phyloP scores from a whole-genome alignment of 2,113 vertebrate genomes.

The Varanus salvator region DNA sequence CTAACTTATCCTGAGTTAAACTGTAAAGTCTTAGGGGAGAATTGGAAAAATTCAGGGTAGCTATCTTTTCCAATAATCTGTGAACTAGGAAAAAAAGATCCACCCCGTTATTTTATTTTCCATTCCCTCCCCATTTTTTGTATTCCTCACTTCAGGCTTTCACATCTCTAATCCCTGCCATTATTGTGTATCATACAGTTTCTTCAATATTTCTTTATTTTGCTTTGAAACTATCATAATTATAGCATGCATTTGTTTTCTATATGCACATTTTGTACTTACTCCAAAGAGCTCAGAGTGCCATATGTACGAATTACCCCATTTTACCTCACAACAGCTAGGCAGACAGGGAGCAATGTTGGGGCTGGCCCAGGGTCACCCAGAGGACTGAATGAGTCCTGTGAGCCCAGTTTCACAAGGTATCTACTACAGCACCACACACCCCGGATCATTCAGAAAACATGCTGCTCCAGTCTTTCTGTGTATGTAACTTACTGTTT shows the following conservation, averaged over 20 bases:
- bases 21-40: too few species aligned
- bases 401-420: neutral
- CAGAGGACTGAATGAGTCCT: neutral
- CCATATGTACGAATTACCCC: neutral
- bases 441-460: neutral
- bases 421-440: neutral
- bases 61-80: too few species aligned
- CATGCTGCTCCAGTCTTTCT: neutral
- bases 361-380: neutral
- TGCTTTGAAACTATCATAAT: neutral
- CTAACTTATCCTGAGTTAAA: neutral
- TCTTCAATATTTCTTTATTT: neutral
- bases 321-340: neutral
- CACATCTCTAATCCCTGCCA: too few species aligned
- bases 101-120: too few species aligned
- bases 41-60: too few species aligned
- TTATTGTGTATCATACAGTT: neutral
- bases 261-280: neutral
- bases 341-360: neutral
- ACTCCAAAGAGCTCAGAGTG: neutral
- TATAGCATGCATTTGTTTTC: neutral
- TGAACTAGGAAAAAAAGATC: too few species aligned
- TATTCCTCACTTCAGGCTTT: too few species aligned
- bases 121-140: too few species aligned
- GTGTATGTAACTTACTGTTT: neutral